Percentiles rank a stretch among this genome's conserved stretches.
Conservation (phyloP, 2,797 vertebrate genomes). For the Sebastes hubbsi region DNA sequence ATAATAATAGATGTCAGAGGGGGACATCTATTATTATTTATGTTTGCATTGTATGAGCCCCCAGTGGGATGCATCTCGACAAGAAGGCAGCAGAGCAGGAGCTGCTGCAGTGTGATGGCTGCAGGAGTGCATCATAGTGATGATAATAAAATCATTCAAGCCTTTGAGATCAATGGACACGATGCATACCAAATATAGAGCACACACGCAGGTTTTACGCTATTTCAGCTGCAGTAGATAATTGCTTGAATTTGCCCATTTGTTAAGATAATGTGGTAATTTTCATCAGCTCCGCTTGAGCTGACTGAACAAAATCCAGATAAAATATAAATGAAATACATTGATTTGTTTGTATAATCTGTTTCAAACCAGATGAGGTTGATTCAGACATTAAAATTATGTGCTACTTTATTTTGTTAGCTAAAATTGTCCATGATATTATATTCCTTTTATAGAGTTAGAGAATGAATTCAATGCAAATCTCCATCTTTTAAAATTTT, state of each 20-base stretch:
- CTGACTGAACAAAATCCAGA: conserved; percentile 34
- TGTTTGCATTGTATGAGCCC: conserved; percentile 28
- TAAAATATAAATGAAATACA: conserved; percentile 27
- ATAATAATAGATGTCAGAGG: not conserved
- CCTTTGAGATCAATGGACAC: conserved; percentile 21
- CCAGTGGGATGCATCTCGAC: conserved; percentile 18
- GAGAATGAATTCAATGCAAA: conserved; percentile 21
- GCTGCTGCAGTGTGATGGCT: conserved; percentile 8
- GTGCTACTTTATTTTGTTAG: not conserved
- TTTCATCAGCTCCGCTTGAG: conserved; percentile 33
- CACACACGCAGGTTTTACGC: not conserved
- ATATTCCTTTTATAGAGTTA: conserved; percentile 3
- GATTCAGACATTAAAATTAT: conserved; percentile 1
- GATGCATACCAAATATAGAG: not conserved
- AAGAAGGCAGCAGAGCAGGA: not conserved
- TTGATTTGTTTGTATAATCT: conserved; percentile 18
- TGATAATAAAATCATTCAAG: conserved; percentile 39
- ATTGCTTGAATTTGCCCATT: conserved; percentile 22
- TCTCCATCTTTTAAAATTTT: conserved; percentile 23
- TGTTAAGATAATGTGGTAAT: conserved; percentile 45
- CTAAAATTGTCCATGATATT: not conserved
- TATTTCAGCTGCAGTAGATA: conserved; percentile 13
- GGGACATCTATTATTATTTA: too few species aligned
- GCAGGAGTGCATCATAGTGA: not conserved
- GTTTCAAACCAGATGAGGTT: not conserved